Evolutionary conservation across 2,888 invertebrate genomes (phyloP), one percentile per base, ranked within the genome.

Genomic region (Eupithecia centaureata): DNA sequence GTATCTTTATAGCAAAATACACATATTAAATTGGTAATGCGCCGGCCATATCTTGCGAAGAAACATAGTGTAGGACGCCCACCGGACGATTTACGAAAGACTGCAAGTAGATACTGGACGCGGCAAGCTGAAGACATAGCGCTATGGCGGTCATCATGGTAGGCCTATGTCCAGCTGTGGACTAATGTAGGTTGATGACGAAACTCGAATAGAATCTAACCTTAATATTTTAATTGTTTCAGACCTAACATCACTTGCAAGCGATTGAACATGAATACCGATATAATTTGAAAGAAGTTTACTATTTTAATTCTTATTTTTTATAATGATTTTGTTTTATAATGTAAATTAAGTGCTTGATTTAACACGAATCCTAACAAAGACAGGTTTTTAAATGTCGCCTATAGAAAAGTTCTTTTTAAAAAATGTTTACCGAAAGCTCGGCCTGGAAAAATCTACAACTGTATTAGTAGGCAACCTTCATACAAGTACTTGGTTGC

Each of bases 211-310:
- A 2, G 15, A 38, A 1, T 22, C 13, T 52, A 56, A 56, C 56
- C 28, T 13, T 51, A 22, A 52, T 32, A 22, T 30, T 61, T 59
- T 5, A 77, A 80, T 64, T 75, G 73, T 88, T 87, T 59, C 87
- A 88, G 89, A 86, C 84, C 86, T 84, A 85, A 75, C 67, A 68
- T 67, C 74, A 67, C 76, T 67, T 67, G 71, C 63, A 71, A 63
- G 71, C 63, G 67, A 33, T 76, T 71, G 18, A 0, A 18, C 18
- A 12, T n/a, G 32, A 32, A 10, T 56, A 2, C 56, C 18, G 18
- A 28, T 42, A 30, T 59, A 42, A 52, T 60, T 61, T 8, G 42
- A 59, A 58, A 30, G 30, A 59, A 56, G 63, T 65, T 67, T 25
- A 51, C 61, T 67, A 73, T 59, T 61, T 64, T 61, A 42, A 63